These are phyloP conservation scores for Pogonocichla stellata DNA, from an alignment of 2,113 vertebrate species.

Conservation along the genomic window DNA sequence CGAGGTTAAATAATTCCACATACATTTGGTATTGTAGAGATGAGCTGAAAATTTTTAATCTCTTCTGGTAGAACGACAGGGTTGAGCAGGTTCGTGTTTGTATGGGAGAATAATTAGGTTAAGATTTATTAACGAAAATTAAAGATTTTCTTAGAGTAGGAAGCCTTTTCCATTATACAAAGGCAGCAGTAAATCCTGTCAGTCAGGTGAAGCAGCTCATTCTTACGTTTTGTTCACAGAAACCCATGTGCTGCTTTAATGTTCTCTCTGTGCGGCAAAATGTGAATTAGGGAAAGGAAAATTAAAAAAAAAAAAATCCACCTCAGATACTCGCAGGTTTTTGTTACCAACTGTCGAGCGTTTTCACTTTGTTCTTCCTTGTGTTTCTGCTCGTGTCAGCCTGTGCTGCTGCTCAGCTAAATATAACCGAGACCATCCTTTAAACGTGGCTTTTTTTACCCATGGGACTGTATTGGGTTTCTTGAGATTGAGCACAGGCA, in stretches of 20 bases:
- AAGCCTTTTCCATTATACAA: background rate
- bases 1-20: background rate
- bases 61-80: background rate
- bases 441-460: background rate
- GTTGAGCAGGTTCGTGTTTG: background rate
- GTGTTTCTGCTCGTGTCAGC: background rate
- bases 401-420: background rate
- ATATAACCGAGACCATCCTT: constrained; percentile 11
- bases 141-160: background rate
- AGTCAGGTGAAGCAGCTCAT: background rate
- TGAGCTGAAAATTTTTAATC: background rate
- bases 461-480: constrained; percentile 1
- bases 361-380: constrained; percentile 31
- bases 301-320: background rate
- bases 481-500: background rate
- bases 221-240: constrained; percentile 12
- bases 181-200: background rate
- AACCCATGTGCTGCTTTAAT: constrained; percentile 17
- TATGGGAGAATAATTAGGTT: background rate
- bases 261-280: background rate
- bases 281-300: background rate
- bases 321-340: background rate
- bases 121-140: background rate
- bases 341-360: background rate
- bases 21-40: background rate